Percentiles rank a stretch among this genome's conserved stretches.
phyloP scores from a whole-genome alignment of 1,140 invertebrate genomes.

The Holotrichia oblita region DNA sequence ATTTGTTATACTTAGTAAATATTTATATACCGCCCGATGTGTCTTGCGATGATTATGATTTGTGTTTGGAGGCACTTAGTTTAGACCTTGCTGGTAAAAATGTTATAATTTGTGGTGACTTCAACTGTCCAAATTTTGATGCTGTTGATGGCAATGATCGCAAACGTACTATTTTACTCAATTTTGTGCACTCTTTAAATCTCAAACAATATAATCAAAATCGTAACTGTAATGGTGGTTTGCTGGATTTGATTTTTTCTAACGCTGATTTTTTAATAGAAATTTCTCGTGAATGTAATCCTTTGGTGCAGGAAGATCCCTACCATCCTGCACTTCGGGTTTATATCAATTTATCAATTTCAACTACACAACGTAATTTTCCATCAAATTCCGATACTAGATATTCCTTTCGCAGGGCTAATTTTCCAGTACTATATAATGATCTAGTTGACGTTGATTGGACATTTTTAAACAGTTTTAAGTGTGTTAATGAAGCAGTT shows the following conservation, averaged over 20 bases:
- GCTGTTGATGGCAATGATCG: no score
- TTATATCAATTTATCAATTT: not conserved
- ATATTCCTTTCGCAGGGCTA: not conserved
- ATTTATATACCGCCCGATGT: conserved; percentile 2
- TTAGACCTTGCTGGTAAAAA: not conserved
- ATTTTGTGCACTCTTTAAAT: not conserved
- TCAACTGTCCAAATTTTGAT: not conserved
- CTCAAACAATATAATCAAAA: not conserved
- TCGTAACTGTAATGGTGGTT: no score
- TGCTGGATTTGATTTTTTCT: no score
- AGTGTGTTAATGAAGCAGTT: no score
- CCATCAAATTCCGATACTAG: no score
- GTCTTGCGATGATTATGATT: not conserved
- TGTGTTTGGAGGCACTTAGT: not conserved
- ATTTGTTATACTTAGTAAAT: conserved; percentile 2
- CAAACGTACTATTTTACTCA: not conserved
- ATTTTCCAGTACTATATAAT: conserved; percentile 6
- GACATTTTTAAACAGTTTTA: no score
- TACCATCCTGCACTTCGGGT: no score
- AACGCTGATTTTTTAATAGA: not conserved
- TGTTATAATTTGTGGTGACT: conserved; percentile 7
- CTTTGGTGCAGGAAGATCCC: not conserved
- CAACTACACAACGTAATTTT: not conserved
- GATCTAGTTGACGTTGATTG: no score
- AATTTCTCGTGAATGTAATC: not conserved